Conservation (phyloP, 2,797 vertebrate genomes). For the Morus bassanus region DNA sequence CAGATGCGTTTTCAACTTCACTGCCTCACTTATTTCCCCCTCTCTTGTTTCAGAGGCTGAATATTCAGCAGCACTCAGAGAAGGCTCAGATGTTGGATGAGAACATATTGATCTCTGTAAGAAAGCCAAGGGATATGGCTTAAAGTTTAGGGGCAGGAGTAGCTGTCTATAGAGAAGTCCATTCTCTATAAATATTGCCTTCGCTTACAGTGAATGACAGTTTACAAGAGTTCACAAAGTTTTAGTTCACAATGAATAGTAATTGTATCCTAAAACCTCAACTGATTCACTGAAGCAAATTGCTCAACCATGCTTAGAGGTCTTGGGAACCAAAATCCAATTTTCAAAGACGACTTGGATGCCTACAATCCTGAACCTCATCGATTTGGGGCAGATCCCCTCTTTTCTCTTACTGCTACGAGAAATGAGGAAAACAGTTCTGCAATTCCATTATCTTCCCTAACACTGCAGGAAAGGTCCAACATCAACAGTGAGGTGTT, state of each 20-base stretch:
- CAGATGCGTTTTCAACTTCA: neutral
- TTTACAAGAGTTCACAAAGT: neutral
- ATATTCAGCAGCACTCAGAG: neutral
- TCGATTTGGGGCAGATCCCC: accelerated
- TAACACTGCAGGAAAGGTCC: neutral
- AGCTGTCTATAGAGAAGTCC: neutral
- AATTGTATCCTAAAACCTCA: neutral
- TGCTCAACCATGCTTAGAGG: neutral
- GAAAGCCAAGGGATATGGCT: neutral
- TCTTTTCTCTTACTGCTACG: neutral
- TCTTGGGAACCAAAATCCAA: neutral
- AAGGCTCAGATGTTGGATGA: neutral
- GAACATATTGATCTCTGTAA: neutral
- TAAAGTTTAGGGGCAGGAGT: neutral
- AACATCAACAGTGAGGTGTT: accelerated
- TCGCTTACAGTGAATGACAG: neutral
- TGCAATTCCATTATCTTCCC: neutral
- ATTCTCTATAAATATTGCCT: neutral
- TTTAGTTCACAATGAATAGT: neutral
- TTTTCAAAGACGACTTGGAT: neutral
- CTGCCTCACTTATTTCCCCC: neutral
- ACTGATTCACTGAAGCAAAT: neutral
- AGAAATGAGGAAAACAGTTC: neutral
- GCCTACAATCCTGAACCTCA: neutral
- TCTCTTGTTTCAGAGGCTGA: neutral